phyloP scores from a whole-genome alignment of 2,113 vertebrate genomes.

The Gnathonemus echidnorhynchus region DNA sequence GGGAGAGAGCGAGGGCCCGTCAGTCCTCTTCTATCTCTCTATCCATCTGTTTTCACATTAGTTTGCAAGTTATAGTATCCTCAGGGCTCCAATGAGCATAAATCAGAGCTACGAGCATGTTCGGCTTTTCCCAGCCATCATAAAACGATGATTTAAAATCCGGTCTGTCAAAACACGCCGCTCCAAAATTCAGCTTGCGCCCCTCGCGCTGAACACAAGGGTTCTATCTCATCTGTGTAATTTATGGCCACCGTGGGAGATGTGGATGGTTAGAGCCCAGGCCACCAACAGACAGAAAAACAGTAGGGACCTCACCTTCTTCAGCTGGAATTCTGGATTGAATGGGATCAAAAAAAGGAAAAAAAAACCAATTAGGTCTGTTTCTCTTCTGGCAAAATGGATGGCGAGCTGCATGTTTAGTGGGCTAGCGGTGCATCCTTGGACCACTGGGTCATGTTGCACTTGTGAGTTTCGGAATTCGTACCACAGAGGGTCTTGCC shows the following conservation, averaged over 20 bases:
- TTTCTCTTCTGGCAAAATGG: slow-evolving; percentile 76
- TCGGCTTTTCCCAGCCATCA: slow-evolving; percentile 72
- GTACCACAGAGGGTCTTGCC: slow-evolving; percentile 71
- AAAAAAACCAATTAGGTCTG: slow-evolving; percentile 69
- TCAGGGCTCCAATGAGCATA: slow-evolving; percentile 74
- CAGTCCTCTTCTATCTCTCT: slow-evolving; percentile 64
- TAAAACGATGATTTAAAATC: slow-evolving; percentile 79
- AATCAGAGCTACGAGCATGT: slow-evolving; percentile 71
- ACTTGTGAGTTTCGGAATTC: slow-evolving; percentile 84
- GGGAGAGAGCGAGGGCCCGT: slow-evolving; percentile 58
- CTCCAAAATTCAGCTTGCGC: slow-evolving; percentile 57
- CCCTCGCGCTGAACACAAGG: slow-evolving; percentile 68
- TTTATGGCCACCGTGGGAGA: slow-evolving; percentile 80
- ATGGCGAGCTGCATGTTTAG: slow-evolving; percentile 66
- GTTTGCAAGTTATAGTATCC: slow-evolving; percentile 71
- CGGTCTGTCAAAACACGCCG: slow-evolving; percentile 72
- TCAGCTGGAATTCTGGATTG: slow-evolving; percentile 71
- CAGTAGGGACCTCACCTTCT: slow-evolving; percentile 76
- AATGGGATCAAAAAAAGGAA: slow-evolving; percentile 75
- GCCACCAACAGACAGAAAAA: slow-evolving; percentile 85
- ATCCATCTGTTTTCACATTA: slow-evolving; percentile 78
- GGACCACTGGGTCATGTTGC: slow-evolving; percentile 70
- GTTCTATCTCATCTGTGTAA: slow-evolving; percentile 71
- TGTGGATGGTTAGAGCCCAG: slow-evolving; percentile 68
- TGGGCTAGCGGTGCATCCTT: slow-evolving; percentile 41